Evolutionary conservation across 2,113 vertebrate genomes (phyloP), one percentile per base, ranked within the genome.

Genomic region (Gnathonemus longibarbis): DNA sequence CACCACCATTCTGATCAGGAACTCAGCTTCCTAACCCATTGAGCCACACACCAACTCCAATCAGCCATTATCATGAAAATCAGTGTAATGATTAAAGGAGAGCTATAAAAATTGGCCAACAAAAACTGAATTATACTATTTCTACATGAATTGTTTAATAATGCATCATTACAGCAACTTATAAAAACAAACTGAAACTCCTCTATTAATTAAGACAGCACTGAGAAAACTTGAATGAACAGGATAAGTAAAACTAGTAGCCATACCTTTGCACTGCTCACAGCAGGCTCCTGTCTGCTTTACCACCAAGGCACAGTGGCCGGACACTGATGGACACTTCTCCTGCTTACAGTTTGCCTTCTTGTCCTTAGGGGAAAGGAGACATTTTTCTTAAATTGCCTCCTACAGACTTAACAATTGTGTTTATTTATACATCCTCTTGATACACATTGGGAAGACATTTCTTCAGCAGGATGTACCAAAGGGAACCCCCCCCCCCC

Each of bases 341-440:
- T 99, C 98, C 93, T 98, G 97, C 91, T 97, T 98, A 92, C 98
- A 99, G 52, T 98, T 98, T 84, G 98, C 98, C 93, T 99, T 99
- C 91, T 98, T 97, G 17, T 98, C 97, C 98, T 99, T 94, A 74
- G 31, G 90, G 87, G 53, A 56, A 84, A 48, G 27, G 31, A 88
- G 27, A 80, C 39, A 42, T 80, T 24, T 56, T 48, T 21, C 8
- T n/a, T 24, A 46, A 48, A 42, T 42, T 46, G 39, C 39, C 42
- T 84, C 24, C 5, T 45, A 48, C 83, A 48, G 9, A 45, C 35
- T n/a, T 84, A 46, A 24, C 46, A 45, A 24, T 48, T 46, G 83
- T 48, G 35, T 19, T 80, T 42, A 80, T 42, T 80, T 17, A 42
- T 80, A 80, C 35, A 42, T 80, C 35, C 35, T 19, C 35, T 80